These are phyloP conservation scores for Characodon lateralis DNA, from an alignment of 2,797 vertebrate species.

Conservation along the genomic window DNA sequence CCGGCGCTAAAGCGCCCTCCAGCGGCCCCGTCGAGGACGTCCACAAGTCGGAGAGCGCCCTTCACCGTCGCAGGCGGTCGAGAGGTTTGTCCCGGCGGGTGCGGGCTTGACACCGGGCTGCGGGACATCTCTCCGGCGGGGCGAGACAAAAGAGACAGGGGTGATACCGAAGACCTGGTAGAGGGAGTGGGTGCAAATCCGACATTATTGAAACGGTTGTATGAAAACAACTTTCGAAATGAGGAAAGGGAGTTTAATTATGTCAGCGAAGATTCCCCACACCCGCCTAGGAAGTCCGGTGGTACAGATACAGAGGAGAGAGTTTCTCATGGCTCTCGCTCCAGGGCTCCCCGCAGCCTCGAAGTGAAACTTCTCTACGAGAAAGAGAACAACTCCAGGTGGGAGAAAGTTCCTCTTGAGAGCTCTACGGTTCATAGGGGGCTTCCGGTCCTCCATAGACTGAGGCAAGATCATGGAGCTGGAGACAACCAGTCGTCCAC, in stretches of 20 bases:
- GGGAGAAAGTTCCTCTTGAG: constrained; percentile 27
- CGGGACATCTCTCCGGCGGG: constrained; percentile 25
- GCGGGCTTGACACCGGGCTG: constrained; percentile 53
- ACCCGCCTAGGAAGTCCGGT: constrained; percentile 1
- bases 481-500: constrained; percentile 37
- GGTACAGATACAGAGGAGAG: constrained; percentile 19
- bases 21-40: constrained; percentile 74
- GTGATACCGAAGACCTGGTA: constrained; percentile 8
- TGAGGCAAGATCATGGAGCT: constrained; percentile 21
- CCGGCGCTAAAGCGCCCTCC: constrained; percentile 79
- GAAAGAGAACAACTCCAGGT: constrained; percentile 59
- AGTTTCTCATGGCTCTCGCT: constrained; percentile 18
- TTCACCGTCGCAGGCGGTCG: constrained; percentile 37
- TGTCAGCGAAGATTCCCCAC: constrained; percentile 1
- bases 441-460: constrained; percentile 20
- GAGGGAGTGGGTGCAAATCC: constrained; percentile 17
- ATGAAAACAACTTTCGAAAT: background rate
- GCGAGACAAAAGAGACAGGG: constrained; percentile 20
- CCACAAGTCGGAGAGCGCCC: constrained; percentile 53
- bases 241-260: background rate
- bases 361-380: constrained; percentile 24
- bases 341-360: constrained; percentile 63
- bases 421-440: constrained; percentile 29
- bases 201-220: background rate
- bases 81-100: constrained; percentile 59